These are phyloP conservation scores for Hirtodrosophila duncani DNA, from an alignment of 2,888 invertebrate genomes.

Conservation along the genomic window DNA sequence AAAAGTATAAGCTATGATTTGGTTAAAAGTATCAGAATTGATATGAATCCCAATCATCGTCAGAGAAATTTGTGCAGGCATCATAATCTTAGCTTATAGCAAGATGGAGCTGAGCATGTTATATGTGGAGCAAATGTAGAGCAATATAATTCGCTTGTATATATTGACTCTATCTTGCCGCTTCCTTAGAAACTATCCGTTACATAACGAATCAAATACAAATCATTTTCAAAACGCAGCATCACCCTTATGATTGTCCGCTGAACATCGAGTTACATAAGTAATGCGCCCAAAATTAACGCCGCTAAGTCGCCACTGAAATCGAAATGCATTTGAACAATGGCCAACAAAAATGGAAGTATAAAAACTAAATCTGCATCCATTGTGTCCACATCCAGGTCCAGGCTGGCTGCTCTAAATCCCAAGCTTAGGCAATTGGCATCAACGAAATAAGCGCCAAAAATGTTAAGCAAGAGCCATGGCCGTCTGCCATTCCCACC, in stretches of 20 bases:
- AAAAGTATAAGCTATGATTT: no score
- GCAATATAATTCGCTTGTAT: no score
- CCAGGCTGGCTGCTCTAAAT: conserved; percentile 35
- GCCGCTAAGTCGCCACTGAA: conserved; percentile 49
- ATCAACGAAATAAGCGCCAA: conserved; percentile 60
- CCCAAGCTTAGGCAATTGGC: conserved; percentile 66
- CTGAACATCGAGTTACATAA: conserved; percentile 45
- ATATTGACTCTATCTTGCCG: no score
- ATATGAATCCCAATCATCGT: no score
- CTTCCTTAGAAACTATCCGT: conserved; percentile 1
- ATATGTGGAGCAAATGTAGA: no score
- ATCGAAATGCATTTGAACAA: conserved; percentile 57
- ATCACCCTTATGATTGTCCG: no score
- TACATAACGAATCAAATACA: not conserved
- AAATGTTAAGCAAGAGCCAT: conserved; percentile 15
- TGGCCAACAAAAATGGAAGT: conserved; percentile 32
- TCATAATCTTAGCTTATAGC: no score
- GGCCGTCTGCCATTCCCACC: conserved; percentile 20
- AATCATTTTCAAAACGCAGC: conserved; percentile 17
- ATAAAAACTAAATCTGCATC: conserved; percentile 28
- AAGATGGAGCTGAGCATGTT: no score
- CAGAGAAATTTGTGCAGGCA: no score
- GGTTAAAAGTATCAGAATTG: no score
- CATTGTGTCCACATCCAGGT: conserved; percentile 19
- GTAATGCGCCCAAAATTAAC: conserved; percentile 57